Conservation (phyloP, 2,888 invertebrate species). For the Anticlea derivata region DNA sequence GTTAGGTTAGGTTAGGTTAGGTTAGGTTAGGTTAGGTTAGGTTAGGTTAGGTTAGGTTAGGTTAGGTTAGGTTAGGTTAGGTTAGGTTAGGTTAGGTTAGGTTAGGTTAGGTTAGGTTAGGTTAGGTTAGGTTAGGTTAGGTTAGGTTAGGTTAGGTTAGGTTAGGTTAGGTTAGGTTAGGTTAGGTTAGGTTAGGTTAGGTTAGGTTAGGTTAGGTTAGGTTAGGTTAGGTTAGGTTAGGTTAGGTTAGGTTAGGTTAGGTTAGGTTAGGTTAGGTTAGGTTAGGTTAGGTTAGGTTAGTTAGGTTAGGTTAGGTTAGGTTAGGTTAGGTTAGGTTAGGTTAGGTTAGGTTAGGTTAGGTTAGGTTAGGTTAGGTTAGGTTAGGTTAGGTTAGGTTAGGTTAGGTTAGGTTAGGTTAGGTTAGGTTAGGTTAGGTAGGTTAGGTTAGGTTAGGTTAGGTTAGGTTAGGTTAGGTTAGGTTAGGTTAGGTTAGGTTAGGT, state of each 20-base stretch:
- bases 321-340: constrained; percentile 18
- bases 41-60: constrained; percentile 22
- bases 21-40: constrained; percentile 25
- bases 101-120: constrained; percentile 25
- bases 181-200: constrained; percentile 17
- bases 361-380: constrained; percentile 18
- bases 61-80: constrained; percentile 25
- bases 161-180: constrained; percentile 19
- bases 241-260: constrained; percentile 14
- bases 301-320: constrained; percentile 18
- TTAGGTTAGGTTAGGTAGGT: constrained; percentile 30
- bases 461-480: constrained; percentile 17
- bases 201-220: constrained; percentile 10
- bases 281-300: constrained; percentile 18
- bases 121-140: constrained; percentile 28
- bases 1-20: constrained; percentile 26
- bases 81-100: constrained; percentile 26
- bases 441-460: constrained; percentile 25
- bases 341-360: constrained; percentile 18
- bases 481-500: constrained; percentile 21
- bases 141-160: constrained; percentile 28
- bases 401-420: constrained; percentile 29
- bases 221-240: constrained; percentile 15
- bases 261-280: constrained; percentile 15
- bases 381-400: constrained; percentile 21